Evolutionary conservation across 2,797 vertebrate genomes (phyloP), one percentile per base, ranked within the genome.

Genomic region (Darevskia nairensis): DNA sequence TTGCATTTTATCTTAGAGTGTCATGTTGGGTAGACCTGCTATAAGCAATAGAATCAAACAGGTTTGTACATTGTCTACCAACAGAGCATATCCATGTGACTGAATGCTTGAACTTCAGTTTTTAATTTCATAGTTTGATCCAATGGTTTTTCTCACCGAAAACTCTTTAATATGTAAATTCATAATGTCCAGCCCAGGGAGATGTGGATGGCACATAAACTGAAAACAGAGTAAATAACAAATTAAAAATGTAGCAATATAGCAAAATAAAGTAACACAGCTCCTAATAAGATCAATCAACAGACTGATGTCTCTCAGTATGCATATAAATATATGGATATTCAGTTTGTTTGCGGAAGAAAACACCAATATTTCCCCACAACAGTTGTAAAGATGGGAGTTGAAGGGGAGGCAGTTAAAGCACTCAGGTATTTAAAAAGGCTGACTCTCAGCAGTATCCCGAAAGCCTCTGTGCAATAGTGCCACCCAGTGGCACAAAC

Each of bases 401-500:
- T 21, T 66, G 59, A 19, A 35, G 27, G 5, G 29, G 50, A 85
- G 11, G 4, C 11, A 75, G 15, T 64, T 69, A 46, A n/a, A 11
- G 39, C 41, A 69, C 32, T 59, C 27, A 32, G 13, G 66, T 46
- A n/a, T 27, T n/a, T 9, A 27, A 39, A 27, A 39, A 29, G 59
- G 6, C 4, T 27, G 44, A 55, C 25, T 8, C 39, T 75, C 35
- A 41, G 72, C 72, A 41, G 19, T 35, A 39, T 41, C 13, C 29
- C 32, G 35, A 25, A 80, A 86, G 82, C 39, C 9, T 83, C 69
- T 85, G 84, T 25, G 74, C 55, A 1, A 9, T 72, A 78, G 74
- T 87, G 86, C 81, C 90, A 80, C 69, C 86, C 82, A n/a, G 90
- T 17, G 89, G 88, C 85, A 29, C 11, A 87, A 1, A 2, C 10